phyloP scores from a whole-genome alignment of 23 tunicate species.

The Styela clava region DNA sequence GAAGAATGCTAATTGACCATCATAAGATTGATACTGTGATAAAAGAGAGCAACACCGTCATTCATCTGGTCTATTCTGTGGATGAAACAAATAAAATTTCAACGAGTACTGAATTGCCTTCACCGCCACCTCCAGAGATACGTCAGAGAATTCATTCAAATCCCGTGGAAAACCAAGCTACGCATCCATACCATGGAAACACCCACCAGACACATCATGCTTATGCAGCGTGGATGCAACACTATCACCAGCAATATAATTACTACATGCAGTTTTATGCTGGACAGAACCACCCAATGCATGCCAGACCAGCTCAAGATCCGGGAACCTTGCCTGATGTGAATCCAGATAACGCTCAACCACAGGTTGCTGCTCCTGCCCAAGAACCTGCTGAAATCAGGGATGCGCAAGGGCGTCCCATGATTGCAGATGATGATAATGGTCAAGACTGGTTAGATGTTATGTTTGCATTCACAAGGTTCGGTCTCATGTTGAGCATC shows the following conservation, averaged over 20 bases:
- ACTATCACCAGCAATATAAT: slow-evolving; percentile 17
- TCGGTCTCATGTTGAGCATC: slow-evolving; percentile 14
- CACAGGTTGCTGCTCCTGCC: not conserved
- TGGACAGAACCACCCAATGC: not conserved
- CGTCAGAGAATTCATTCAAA: not conserved
- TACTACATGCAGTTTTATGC: slow-evolving; percentile 24
- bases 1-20: not conserved
- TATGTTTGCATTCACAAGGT: slow-evolving; percentile 10
- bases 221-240: slow-evolving; percentile 23
- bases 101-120: not conserved
- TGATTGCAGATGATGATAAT: slow-evolving; percentile 8
- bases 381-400: not conserved
- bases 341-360: no score
- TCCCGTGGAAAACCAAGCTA: not conserved
- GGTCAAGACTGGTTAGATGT: slow-evolving; percentile 26
- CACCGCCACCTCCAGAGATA: not conserved
- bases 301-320: not conserved
- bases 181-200: not conserved
- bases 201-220: not conserved
- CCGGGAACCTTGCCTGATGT: not conserved
- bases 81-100: not conserved
- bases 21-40: not conserved
- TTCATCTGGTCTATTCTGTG: not conserved
- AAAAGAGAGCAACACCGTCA: slow-evolving; percentile 2
- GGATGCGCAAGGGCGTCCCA: not conserved